These are phyloP conservation scores for Cephus nigrinus DNA, from an alignment of 2,888 invertebrate genomes.

Conservation along the genomic window DNA sequence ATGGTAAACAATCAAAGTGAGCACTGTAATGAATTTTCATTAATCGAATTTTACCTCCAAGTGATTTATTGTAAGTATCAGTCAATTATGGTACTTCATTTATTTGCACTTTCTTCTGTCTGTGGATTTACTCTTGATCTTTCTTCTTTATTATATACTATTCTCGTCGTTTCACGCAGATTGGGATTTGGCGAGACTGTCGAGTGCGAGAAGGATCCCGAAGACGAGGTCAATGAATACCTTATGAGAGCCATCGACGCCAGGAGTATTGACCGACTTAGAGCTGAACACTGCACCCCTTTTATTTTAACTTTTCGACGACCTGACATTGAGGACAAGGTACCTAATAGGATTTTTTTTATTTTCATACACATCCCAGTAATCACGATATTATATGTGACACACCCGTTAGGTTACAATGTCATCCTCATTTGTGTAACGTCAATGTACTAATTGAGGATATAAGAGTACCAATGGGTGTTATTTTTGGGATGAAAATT, in stretches of 20 bases:
- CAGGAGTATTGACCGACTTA: slow-evolving; percentile 88
- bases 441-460: too few species aligned
- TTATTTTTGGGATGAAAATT: neutral
- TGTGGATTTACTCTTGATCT: neutral
- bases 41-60: neutral
- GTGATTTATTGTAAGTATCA: neutral
- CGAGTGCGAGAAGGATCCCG: slow-evolving; percentile 80
- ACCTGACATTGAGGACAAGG: slow-evolving; percentile 83
- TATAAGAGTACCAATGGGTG: neutral
- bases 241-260: slow-evolving; percentile 96
- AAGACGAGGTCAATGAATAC: slow-evolving; percentile 96
- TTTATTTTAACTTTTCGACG: slow-evolving; percentile 88
- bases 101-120: neutral
- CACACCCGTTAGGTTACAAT: too few species aligned
- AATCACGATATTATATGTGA: too few species aligned
- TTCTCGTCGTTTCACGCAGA: slow-evolving; percentile 64
- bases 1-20: slow-evolving; percentile 76
- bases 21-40: slow-evolving; percentile 37
- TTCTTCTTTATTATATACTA: neutral
- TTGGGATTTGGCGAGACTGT: slow-evolving; percentile 78
- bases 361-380: neutral
- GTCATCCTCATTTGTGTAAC: too few species aligned
- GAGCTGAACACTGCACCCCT: slow-evolving; percentile 89
- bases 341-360: neutral
- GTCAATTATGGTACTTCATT: neutral